phyloP scores from a whole-genome alignment of 2,888 invertebrate genomes.

The Tipula unca region DNA sequence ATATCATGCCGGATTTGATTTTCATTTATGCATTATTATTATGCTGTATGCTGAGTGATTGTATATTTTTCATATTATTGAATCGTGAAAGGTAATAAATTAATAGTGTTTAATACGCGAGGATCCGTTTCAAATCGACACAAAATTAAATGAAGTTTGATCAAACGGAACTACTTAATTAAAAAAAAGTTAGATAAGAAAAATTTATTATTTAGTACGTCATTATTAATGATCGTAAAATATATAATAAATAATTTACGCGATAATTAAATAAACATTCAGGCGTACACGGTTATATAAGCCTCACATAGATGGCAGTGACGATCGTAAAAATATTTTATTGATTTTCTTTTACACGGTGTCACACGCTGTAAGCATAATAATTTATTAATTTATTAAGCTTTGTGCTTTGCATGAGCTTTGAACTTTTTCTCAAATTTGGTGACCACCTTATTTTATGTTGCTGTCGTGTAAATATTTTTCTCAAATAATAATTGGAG shows the following conservation, averaged over 20 bases:
- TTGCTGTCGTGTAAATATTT: no score
- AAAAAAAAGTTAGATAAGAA: neutral
- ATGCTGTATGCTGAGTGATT: neutral
- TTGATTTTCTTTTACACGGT: no score
- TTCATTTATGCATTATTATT: neutral
- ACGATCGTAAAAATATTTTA: neutral
- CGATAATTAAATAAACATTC: neutral
- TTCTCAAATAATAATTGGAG: no score
- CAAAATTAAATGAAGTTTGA: neutral
- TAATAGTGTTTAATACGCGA: neutral
- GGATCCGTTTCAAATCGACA: neutral
- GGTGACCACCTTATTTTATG: no score
- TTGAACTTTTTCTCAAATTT: no score
- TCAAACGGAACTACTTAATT: neutral
- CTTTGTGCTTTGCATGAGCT: no score
- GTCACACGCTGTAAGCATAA: no score
- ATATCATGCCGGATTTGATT: neutral
- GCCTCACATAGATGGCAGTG: neutral
- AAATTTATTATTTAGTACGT: neutral
- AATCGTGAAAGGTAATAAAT: neutral
- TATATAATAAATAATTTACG: neutral
- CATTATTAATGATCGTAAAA: neutral
- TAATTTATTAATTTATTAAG: no score
- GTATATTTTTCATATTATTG: neutral
- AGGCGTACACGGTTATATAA: neutral